Base-by-base conservation (phyloP, 2,113 vertebrate species). In the Notechis scutatus region DNA sequence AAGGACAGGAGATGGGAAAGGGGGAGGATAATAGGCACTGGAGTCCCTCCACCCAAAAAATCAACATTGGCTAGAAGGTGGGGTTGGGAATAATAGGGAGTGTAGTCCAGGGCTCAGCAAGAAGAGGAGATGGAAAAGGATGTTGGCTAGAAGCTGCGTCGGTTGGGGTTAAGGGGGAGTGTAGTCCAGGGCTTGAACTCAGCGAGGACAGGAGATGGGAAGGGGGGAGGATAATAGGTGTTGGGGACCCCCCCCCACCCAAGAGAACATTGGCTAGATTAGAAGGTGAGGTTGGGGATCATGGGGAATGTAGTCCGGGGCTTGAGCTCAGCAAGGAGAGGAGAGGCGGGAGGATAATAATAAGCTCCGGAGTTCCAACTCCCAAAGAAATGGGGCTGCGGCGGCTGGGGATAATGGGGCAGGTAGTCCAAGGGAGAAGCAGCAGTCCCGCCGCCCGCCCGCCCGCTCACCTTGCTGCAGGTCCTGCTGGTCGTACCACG, bases 401-500 rank as follows among this genome's bases (percentile, higher is more conserved):
- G 15, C 29, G 29, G 29, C 64, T 69, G 64, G 14, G 64, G 64
- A 34, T n/a, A 1, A 69, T 34, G 29, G 64, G 12, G 12, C 5
- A 29, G 34, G 29, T 69, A 34, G 64, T 69, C 64, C 64, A 34
- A 61, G 24, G 59, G 3, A 61, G 24, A 3, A 61, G 24, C 26
- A 11, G 59, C 57, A 23, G 21, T 59, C 56, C 56, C 56, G 56
- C 20, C 56, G 56, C 1, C 4, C 18, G 55, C 11, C 45, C 45
- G 42, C 3, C 91, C 57, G 15, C 69, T 98, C 97, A 99, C 99
- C 99, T 94, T 98, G 98, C 94, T 99, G 98, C 12, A 99, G 97
- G 94, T 99, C 98, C 94, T 97, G 98, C 54, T 96, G 97, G 95
- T 97, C 97, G 96, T 98, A 98, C 98, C 98, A 98, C n/a, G 96